Evolutionary conservation across 2,888 invertebrate genomes (phyloP).

Genomic region (Hydroisotoma schaefferi): DNA sequence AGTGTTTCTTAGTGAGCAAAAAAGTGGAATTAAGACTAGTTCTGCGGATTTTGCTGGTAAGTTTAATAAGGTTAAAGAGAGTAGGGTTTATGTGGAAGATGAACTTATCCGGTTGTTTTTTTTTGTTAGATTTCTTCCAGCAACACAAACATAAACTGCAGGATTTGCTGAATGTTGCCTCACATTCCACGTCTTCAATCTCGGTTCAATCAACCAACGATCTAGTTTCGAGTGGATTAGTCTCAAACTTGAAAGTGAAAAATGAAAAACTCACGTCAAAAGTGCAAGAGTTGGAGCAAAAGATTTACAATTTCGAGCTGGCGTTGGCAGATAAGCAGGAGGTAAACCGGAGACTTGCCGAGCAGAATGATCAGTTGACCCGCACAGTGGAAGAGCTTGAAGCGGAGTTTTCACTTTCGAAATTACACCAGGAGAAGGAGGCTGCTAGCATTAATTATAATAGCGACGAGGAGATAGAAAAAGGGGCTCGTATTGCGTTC

Average conservation of each 20-base stretch:
- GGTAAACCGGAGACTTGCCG: slow-evolving; percentile 17
- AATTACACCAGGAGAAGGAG: slow-evolving; percentile 16
- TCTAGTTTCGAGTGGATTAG: too few relatives aligned
- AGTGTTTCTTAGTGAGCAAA: slow-evolving; percentile 41
- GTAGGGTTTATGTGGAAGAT: too few relatives aligned
- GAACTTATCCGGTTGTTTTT: neutral
- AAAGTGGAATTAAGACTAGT: slow-evolving; percentile 31
- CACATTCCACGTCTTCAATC: slow-evolving; percentile 34
- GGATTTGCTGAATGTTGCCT: slow-evolving; percentile 15
- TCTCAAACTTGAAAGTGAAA: slow-evolving; percentile 22
- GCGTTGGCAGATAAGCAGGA: slow-evolving; percentile 18
- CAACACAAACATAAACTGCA: slow-evolving; percentile 25
- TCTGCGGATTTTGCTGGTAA: slow-evolving; percentile 35
- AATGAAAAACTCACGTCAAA: slow-evolving; percentile 15
- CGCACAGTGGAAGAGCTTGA: slow-evolving; percentile 17
- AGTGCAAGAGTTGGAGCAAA: slow-evolving; percentile 23
- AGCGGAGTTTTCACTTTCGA: slow-evolving; percentile 19
- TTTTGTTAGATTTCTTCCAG: slow-evolving; percentile 29
- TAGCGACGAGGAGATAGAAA: slow-evolving; percentile 30
- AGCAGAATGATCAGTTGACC: slow-evolving; percentile 24
- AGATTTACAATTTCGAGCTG: slow-evolving; percentile 21
- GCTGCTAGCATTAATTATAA: too few relatives aligned
- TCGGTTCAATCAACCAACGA: slow-evolving; percentile 18
- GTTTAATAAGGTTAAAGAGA: neutral
- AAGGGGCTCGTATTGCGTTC: slow-evolving; percentile 33